Evolutionary conservation across 2,797 vertebrate genomes (phyloP).

Genomic region (Dallia pectoralis): DNA sequence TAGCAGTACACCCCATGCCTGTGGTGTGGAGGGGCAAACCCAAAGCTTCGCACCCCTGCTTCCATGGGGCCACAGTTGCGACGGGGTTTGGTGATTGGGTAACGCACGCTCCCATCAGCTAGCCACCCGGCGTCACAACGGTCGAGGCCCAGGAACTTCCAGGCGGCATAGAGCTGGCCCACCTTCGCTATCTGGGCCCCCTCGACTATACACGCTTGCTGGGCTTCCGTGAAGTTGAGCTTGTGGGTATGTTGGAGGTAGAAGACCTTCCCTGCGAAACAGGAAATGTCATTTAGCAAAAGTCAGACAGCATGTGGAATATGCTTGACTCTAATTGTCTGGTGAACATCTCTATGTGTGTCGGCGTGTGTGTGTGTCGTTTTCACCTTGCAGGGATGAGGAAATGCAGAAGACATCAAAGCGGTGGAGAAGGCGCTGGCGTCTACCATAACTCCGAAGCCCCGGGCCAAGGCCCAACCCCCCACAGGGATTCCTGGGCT

Average conservation of each 20-base stretch:
- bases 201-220: constrained; percentile 70
- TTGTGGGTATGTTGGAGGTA: constrained; percentile 68
- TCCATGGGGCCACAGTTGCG: constrained; percentile 76
- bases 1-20: constrained; percentile 84
- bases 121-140: constrained; percentile 84
- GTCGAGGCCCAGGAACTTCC: constrained; percentile 80
- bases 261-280: constrained; percentile 78
- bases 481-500: constrained; percentile 76
- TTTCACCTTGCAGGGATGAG: constrained; percentile 75
- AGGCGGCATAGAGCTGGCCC: constrained; percentile 85
- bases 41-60: constrained; percentile 81
- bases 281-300: neutral
- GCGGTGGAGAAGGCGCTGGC: constrained; percentile 72
- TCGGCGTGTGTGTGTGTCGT: neutral
- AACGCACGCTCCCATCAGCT: constrained; percentile 82
- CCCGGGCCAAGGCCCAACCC: constrained; percentile 76
- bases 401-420: constrained; percentile 90
- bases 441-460: constrained; percentile 80
- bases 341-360: neutral
- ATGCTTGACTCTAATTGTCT: neutral
- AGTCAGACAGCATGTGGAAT: neutral
- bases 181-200: constrained; percentile 78
- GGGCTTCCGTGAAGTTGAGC: constrained; percentile 78
- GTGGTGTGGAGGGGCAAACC: constrained; percentile 75
- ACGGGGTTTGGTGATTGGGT: constrained; percentile 77